These are phyloP conservation scores for Halcyon leucocephala DNA, from an alignment of 2,797 vertebrate species.

Conservation along the genomic window DNA sequence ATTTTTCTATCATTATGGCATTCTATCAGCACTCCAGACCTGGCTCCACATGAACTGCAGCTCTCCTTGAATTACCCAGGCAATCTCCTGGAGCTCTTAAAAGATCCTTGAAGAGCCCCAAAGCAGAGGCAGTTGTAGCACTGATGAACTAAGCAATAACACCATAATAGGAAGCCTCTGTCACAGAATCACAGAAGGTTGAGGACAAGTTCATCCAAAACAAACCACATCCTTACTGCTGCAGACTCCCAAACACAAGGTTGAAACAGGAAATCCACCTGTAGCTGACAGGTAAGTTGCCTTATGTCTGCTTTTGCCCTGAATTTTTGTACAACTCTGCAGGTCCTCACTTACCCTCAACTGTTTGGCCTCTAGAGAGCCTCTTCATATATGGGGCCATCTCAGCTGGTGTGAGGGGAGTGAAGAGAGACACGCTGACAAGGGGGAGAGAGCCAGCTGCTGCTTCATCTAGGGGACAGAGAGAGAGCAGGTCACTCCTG, in stretches of 20 bases:
- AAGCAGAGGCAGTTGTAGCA: not conserved
- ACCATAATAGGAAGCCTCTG: not conserved
- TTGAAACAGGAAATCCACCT: not conserved
- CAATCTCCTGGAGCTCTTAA: not conserved
- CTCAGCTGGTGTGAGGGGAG: conserved; percentile 87
- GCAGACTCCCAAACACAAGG: not conserved
- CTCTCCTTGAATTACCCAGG: not conserved
- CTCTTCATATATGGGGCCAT: conserved; percentile 94
- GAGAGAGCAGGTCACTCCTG: not conserved
- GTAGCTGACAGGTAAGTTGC: not conserved
- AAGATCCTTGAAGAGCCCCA: not conserved
- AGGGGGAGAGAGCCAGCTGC: conserved; percentile 89
- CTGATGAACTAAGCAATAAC: not conserved
- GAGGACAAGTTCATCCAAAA: not conserved
- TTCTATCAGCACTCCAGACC: not conserved
- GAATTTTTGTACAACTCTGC: not conserved
- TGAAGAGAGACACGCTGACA: conserved; percentile 90
- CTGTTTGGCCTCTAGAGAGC: conserved; percentile 90
- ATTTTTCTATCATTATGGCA: not conserved
- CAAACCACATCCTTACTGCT: not conserved
- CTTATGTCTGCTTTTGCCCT: not conserved
- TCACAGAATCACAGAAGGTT: not conserved
- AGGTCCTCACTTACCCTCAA: conserved; percentile 87
- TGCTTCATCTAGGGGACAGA: conserved; percentile 79
- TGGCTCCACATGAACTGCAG: not conserved